phyloP scores from a whole-genome alignment of 2,888 invertebrate species.

The Laothoe populi region DNA sequence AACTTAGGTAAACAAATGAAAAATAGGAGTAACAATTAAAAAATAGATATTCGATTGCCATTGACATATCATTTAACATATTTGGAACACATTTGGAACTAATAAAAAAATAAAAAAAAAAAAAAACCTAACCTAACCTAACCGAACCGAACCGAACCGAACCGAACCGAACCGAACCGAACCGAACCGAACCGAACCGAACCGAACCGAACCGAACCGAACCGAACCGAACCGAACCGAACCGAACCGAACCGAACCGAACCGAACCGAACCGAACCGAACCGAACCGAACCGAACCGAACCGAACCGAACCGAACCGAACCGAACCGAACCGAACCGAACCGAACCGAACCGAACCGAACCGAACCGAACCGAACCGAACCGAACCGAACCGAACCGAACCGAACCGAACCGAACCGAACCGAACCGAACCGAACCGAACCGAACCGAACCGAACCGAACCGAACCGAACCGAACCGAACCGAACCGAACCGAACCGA shows the following conservation, averaged over 20 bases:
- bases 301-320: slow-evolving; percentile 30
- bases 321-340: slow-evolving; percentile 27
- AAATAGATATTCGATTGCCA: too few species aligned
- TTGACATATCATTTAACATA: too few species aligned
- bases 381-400: slow-evolving; percentile 13
- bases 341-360: slow-evolving; percentile 28
- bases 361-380: slow-evolving; percentile 22
- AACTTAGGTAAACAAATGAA: too few species aligned
- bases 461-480: slow-evolving; percentile 11
- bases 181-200: slow-evolving; percentile 31
- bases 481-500: slow-evolving; percentile 1
- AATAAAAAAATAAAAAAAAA: too few species aligned
- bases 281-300: slow-evolving; percentile 27
- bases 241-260: slow-evolving; percentile 30
- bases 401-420: not conserved
- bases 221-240: slow-evolving; percentile 27
- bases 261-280: slow-evolving; percentile 28
- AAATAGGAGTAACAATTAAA: too few species aligned
- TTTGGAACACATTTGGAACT: too few species aligned
- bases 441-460: slow-evolving; percentile 11
- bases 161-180: slow-evolving; percentile 33
- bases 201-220: slow-evolving; percentile 25
- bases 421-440: not conserved
- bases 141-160: slow-evolving; percentile 26
- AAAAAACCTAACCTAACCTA: slow-evolving; percentile 33